Evolutionary conservation across 2,113 vertebrate genomes (phyloP).

Genomic region (Syrrhaptes paradoxus): DNA sequence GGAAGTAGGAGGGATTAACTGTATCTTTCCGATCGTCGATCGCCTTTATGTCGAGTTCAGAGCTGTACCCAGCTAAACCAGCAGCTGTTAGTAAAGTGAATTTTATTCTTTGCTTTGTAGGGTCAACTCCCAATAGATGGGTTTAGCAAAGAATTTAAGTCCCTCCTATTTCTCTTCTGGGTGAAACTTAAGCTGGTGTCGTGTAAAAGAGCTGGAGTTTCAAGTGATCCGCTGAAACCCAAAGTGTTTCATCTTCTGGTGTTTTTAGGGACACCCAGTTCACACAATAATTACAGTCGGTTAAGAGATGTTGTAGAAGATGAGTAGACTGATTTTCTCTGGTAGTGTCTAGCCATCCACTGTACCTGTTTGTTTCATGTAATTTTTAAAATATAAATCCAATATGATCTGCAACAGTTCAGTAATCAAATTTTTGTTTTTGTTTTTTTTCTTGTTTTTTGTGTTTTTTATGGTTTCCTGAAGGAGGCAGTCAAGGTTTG

Average conservation of each 20-base stretch:
- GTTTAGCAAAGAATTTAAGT: neutral
- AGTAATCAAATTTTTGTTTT: conserved; percentile 62
- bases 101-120: neutral
- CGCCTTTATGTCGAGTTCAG: neutral
- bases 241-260: neutral
- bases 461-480: conserved; percentile 76
- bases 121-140: neutral
- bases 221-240: neutral
- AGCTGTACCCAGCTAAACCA: neutral
- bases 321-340: neutral
- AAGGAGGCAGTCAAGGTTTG: conserved; percentile 97
- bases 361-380: neutral
- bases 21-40: conserved; percentile 48
- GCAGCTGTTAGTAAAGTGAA: conserved; percentile 26
- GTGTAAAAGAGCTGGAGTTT: neutral
- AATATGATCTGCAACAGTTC: conserved; percentile 32
- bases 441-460: conserved; percentile 53
- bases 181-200: neutral
- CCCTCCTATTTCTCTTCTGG: neutral
- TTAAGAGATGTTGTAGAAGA: neutral
- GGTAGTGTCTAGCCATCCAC: neutral
- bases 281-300: neutral
- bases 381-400: neutral
- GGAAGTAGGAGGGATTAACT: conserved; percentile 68
- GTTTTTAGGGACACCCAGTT: neutral